phyloP scores from a whole-genome alignment of 2,888 invertebrate species.

The Notodonta ziczac region DNA sequence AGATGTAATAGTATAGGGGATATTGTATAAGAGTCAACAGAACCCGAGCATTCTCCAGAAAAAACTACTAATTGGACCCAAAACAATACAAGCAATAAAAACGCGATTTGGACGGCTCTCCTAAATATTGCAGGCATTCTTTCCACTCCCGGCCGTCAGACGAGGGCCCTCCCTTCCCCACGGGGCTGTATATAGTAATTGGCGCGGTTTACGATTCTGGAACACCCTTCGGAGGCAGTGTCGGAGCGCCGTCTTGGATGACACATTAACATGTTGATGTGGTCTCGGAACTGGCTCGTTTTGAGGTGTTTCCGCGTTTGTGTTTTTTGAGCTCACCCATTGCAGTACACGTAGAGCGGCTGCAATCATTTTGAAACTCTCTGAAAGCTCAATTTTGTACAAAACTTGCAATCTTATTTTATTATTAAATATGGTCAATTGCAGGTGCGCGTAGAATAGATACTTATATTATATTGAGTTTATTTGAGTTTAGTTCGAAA shows the following conservation, averaged over 20 bases:
- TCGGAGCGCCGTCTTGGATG: not conserved
- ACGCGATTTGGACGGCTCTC: not conserved
- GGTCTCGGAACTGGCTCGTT: not conserved
- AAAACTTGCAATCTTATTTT: too few species aligned
- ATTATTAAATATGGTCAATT: too few species aligned
- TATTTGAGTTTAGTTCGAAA: too few species aligned
- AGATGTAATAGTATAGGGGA: too few species aligned
- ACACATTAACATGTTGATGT: not conserved
- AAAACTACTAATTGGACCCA: constrained; percentile 3
- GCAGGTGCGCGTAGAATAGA: too few species aligned
- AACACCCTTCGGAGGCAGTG: not conserved
- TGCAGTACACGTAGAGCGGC: too few species aligned
- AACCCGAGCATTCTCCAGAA: not conserved
- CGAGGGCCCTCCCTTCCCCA: constrained; percentile 22
- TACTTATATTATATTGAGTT: too few species aligned
- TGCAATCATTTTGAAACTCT: too few species aligned
- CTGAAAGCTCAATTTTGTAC: too few species aligned
- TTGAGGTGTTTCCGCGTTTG: too few species aligned
- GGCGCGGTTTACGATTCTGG: constrained; percentile 51
- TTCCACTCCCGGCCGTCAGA: constrained; percentile 4
- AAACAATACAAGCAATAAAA: constrained; percentile 8
- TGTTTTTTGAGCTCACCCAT: too few species aligned
- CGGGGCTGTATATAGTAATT: constrained; percentile 48
- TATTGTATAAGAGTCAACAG: not conserved
- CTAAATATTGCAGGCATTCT: constrained; percentile 5